A percentile compares a stretch with the other conserved stretches of the same genome.
Conservation (phyloP, 2,113 vertebrate species). For the Hydropotes inermis region DNA sequence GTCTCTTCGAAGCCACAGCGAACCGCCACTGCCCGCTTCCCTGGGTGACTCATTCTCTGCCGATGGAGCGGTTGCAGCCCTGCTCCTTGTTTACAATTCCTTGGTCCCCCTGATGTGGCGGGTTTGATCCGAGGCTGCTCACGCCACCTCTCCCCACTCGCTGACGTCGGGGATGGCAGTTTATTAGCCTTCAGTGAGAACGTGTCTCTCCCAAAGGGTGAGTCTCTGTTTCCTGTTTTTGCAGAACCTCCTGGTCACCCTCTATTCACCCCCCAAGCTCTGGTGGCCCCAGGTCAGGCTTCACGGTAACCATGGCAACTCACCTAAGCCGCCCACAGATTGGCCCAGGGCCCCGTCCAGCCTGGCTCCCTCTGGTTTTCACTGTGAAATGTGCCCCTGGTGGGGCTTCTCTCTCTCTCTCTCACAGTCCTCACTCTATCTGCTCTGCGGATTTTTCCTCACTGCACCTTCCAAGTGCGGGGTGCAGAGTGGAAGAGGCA, state of each 20-base stretch:
- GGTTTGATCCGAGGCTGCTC: not conserved
- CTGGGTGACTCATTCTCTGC: conserved; percentile 23
- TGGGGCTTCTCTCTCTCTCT: not conserved
- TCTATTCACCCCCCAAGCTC: not conserved
- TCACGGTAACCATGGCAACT: not conserved
- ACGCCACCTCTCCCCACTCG: not conserved
- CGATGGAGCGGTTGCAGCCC: not conserved
- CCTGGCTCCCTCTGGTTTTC: accelerated
- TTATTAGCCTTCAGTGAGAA: not conserved
- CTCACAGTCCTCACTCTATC: not conserved
- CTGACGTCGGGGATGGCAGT: accelerated
- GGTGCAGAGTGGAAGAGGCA: too few species aligned
- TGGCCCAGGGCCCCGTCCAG: not conserved
- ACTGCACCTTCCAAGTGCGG: accelerated
- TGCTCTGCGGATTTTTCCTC: not conserved
- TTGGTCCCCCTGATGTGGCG: not conserved
- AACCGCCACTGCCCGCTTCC: not conserved
- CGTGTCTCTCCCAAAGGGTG: not conserved
- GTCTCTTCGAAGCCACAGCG: not conserved
- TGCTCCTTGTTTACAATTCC: not conserved
- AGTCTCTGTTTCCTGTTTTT: not conserved
- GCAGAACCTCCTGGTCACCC: not conserved
- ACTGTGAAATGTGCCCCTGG: accelerated
- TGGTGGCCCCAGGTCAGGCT: not conserved
- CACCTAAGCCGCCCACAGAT: not conserved